These are phyloP conservation scores for Temnothorax unifasciatus DNA, from an alignment of 2,888 invertebrate genomes.

Conservation along the genomic window DNA sequence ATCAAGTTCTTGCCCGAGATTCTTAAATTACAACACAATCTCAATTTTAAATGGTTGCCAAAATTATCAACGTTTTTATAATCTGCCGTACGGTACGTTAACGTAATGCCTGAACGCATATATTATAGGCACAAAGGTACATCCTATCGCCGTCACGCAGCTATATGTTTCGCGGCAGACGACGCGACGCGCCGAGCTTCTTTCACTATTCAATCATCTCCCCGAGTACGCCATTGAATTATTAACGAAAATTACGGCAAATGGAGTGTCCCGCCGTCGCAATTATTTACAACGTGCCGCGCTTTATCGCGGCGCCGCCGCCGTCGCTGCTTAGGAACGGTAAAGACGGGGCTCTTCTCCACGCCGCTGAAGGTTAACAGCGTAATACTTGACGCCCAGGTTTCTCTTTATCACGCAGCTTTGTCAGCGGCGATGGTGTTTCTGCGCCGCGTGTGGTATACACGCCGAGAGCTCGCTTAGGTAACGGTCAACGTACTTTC, in stretches of 20 bases:
- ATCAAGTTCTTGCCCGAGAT: background rate
- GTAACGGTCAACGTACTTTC: constrained; percentile 50
- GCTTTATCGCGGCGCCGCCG: background rate
- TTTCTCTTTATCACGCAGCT: constrained; percentile 45
- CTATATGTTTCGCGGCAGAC: constrained; percentile 11
- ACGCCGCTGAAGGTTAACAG: constrained; percentile 24
- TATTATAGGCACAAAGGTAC: background rate
- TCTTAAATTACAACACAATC: background rate
- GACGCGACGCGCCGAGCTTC: constrained; percentile 36
- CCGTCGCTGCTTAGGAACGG: background rate
- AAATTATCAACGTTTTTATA: background rate
- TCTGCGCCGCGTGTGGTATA: constrained; percentile 30
- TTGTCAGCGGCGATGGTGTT: constrained; percentile 34
- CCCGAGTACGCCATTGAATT: constrained; percentile 50
- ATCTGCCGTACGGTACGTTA: too few species aligned
- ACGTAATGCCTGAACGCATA: background rate
- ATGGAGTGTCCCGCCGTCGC: constrained; percentile 40
- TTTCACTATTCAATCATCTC: constrained; percentile 49
- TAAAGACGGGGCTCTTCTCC: constrained; percentile 28
- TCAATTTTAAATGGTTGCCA: background rate
- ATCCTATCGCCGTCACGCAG: background rate
- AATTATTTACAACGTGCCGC: constrained; percentile 48
- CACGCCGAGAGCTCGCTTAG: background rate
- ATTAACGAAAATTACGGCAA: constrained; percentile 52
- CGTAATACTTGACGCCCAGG: constrained; percentile 41